phyloP scores from a whole-genome alignment of 2,888 invertebrate genomes.

The Drosophila prolongata region DNA sequence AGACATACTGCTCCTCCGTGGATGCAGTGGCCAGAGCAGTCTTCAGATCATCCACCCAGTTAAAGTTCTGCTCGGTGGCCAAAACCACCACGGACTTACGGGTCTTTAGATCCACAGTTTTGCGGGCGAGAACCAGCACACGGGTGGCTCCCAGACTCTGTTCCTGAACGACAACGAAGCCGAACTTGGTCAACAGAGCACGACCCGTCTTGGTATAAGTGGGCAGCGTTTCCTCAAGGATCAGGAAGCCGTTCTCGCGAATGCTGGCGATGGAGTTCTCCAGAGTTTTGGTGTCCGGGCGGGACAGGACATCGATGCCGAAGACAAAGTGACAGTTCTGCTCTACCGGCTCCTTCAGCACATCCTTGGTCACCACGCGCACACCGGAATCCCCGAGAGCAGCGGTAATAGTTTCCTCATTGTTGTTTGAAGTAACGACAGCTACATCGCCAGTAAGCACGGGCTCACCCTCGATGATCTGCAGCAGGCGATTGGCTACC shows the following conservation, averaged over 20 bases:
- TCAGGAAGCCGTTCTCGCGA: constrained; percentile 89
- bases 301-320: constrained; percentile 88
- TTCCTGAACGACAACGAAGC: constrained; percentile 86
- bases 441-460: constrained; percentile 88
- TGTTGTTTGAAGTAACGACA: constrained; percentile 85
- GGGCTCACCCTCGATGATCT: constrained; percentile 90
- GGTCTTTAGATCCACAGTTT: constrained; percentile 61
- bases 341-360: constrained; percentile 86
- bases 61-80: constrained; percentile 89
- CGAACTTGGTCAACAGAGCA: constrained; percentile 82
- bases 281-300: constrained; percentile 86
- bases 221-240: constrained; percentile 88
- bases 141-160: constrained; percentile 88
- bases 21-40: constrained; percentile 88
- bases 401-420: constrained; percentile 86
- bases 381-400: constrained; percentile 87
- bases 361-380: constrained; percentile 88
- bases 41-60: constrained; percentile 93
- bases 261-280: constrained; percentile 87
- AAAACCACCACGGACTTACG: constrained; percentile 86
- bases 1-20: constrained; percentile 87
- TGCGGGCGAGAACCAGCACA: constrained; percentile 88
- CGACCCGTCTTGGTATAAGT: constrained; percentile 85
- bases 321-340: constrained; percentile 89
- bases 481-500: constrained; percentile 87